These are phyloP conservation scores for Cyclophora albipunctata DNA, from an alignment of 2,888 invertebrate species.

Conservation along the genomic window DNA sequence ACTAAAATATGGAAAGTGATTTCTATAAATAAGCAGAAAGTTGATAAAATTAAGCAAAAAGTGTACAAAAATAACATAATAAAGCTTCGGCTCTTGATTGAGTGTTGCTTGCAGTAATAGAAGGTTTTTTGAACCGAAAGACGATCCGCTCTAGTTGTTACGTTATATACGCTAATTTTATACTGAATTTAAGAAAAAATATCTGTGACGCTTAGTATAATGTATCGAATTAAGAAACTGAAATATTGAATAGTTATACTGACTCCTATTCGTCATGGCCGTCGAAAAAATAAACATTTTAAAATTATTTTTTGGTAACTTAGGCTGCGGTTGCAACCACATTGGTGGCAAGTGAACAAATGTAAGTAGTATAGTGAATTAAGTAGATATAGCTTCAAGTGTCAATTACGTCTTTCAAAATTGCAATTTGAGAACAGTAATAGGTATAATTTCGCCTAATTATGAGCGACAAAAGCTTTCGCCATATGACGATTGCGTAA, in stretches of 20 bases:
- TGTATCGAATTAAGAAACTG: slow-evolving; percentile 8
- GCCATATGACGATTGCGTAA: slow-evolving; percentile 6
- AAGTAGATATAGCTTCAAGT: too few relatives aligned
- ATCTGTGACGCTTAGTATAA: slow-evolving; percentile 26
- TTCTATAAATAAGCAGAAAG: slow-evolving; percentile 32
- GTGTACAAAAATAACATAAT: slow-evolving; percentile 30
- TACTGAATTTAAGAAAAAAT: slow-evolving; percentile 36
- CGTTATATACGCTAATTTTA: slow-evolving; percentile 39
- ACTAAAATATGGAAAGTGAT: slow-evolving; percentile 45
- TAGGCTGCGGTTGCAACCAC: too few relatives aligned
- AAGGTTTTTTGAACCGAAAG: slow-evolving; percentile 27
- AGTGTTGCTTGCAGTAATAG: slow-evolving; percentile 34
- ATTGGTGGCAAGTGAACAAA: too few relatives aligned
- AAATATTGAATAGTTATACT: neutral
- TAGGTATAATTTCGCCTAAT: too few relatives aligned
- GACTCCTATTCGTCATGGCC: too few relatives aligned
- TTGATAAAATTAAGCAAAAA: slow-evolving; percentile 32
- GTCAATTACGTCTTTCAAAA: too few relatives aligned
- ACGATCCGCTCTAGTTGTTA: slow-evolving; percentile 44
- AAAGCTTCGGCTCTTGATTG: slow-evolving; percentile 34
- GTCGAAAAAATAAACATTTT: too few relatives aligned
- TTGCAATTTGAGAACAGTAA: too few relatives aligned
- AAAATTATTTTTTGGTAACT: too few relatives aligned
- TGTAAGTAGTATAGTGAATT: too few relatives aligned
- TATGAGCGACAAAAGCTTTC: slow-evolving; percentile 16